Percentiles rank a stretch among this genome's conserved stretches.
These are phyloP conservation scores for Atherinosoma microstoma DNA, from an alignment of 2,797 vertebrate genomes.

Conservation along the genomic window DNA sequence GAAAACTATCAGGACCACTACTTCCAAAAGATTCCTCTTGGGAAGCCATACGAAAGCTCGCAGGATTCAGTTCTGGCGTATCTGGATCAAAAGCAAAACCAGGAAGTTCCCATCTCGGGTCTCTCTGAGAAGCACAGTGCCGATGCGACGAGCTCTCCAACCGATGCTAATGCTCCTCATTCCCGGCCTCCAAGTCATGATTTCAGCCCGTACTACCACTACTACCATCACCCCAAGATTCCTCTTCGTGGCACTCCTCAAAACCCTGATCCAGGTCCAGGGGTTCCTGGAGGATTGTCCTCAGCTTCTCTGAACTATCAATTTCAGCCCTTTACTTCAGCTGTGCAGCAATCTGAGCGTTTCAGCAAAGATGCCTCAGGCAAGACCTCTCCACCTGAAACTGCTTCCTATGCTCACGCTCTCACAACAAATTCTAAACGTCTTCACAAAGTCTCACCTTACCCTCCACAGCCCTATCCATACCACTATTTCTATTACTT, in stretches of 20 bases:
- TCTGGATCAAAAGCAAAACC: constrained; percentile 4
- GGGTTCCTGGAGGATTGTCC: background rate
- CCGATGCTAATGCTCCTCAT: constrained; percentile 10
- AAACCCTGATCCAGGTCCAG: constrained; percentile 24
- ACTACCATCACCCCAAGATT: constrained; percentile 77
- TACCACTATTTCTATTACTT: constrained; percentile 32
- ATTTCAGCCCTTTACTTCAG: background rate
- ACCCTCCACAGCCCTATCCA: constrained; percentile 20
- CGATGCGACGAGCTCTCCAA: background rate
- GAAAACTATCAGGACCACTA: constrained; percentile 10
- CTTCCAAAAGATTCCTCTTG: constrained; percentile 4
- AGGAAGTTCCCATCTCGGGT: background rate
- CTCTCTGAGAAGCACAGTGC: background rate
- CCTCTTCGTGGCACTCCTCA: constrained; percentile 43
- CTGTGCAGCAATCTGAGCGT: background rate
- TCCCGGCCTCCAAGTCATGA: constrained; percentile 28
- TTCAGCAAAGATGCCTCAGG: background rate
- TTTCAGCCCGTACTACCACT: constrained; percentile 72
- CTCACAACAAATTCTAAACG: background rate
- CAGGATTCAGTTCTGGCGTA: background rate
- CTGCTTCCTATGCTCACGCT: background rate
- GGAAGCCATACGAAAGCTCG: constrained; percentile 1
- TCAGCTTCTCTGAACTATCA: background rate
- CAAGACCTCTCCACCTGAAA: constrained; percentile 6
- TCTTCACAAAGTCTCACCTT: background rate